Evolutionary conservation across 2,797 vertebrate species (phyloP).

Genomic region (Clarias pachynema): DNA sequence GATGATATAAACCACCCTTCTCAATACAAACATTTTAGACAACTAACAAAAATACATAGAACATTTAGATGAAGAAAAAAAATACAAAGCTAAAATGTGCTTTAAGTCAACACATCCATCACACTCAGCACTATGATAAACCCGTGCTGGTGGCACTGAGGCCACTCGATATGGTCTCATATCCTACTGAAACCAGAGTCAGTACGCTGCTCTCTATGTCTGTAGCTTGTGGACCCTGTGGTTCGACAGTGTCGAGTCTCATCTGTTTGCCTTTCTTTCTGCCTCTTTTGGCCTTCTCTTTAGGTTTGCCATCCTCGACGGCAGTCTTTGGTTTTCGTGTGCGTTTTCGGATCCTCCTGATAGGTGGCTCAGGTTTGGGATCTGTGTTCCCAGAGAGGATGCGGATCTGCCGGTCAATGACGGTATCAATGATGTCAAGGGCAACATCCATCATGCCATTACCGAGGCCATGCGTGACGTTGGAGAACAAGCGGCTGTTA

Average conservation of each 20-base stretch:
- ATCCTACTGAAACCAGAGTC: conserved; percentile 78
- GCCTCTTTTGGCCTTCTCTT: conserved; percentile 65
- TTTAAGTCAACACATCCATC: conserved; percentile 22
- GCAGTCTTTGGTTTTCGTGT: conserved; percentile 65
- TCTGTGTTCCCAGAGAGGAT: conserved; percentile 76
- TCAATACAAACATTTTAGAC: neutral
- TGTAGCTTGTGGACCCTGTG: conserved; percentile 57
- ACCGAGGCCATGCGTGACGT: conserved; percentile 78
- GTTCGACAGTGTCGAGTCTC: conserved; percentile 51
- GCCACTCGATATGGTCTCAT: conserved; percentile 76
- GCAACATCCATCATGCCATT: conserved; percentile 77
- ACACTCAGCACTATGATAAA: conserved; percentile 42
- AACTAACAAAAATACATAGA: neutral
- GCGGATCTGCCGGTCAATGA: conserved; percentile 79
- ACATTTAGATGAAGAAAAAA: conserved; percentile 34
- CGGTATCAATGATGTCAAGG: conserved; percentile 74
- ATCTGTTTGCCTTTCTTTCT: conserved; percentile 70
- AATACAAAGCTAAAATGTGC: conserved; percentile 43
- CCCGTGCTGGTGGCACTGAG: conserved; percentile 61
- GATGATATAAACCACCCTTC: neutral
- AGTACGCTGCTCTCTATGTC: conserved; percentile 72
- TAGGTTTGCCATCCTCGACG: conserved; percentile 58
- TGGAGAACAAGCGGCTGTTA: conserved; percentile 75
- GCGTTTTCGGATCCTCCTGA: conserved; percentile 71
- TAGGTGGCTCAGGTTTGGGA: conserved; percentile 65